Percentiles rank a stretch among this genome's conserved stretches.
Conservation (phyloP, 2,113 vertebrate species). For the Pampusana beccarii region DNA sequence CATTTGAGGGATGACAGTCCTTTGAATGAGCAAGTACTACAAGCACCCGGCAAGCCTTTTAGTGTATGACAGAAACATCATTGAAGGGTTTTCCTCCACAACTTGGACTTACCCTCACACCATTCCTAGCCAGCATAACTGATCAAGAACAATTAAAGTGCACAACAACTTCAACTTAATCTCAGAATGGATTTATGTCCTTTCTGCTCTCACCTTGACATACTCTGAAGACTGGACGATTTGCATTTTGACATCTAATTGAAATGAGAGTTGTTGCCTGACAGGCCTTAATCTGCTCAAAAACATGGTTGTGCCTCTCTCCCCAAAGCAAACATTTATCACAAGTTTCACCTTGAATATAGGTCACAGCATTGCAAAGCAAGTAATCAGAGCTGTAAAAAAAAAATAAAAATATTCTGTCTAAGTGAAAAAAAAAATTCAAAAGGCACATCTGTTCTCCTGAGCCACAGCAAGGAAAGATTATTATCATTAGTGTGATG, state of each 20-base stretch:
- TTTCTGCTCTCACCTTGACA: conserved; percentile 35
- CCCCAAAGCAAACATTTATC: conserved; percentile 31
- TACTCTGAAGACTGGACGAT: background rate
- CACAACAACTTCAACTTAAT: background rate
- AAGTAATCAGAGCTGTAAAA: background rate
- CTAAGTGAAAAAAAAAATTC: background rate
- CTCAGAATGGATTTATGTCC: background rate
- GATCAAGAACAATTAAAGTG: background rate
- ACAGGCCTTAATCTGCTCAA: conserved; percentile 31
- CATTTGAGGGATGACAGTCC: background rate
- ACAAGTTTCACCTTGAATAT: conserved; percentile 60
- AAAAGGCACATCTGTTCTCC: conserved; percentile 30
- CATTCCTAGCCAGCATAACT: background rate
- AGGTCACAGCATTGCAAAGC: conserved; percentile 30
- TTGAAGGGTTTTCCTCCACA: background rate
- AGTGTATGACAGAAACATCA: background rate
- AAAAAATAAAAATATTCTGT: background rate
- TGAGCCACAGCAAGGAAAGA: background rate
- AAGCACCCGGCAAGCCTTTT: background rate
- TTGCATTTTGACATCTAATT: conserved; percentile 42
- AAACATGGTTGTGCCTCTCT: background rate
- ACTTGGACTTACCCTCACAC: background rate
- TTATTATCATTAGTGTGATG: background rate
- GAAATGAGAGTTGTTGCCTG: conserved; percentile 15
- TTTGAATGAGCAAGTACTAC: background rate